Percentiles rank a stretch among this genome's conserved stretches.
Evolutionary conservation across 2,113 vertebrate species (phyloP).

Genomic region (Tringa solitaria): DNA sequence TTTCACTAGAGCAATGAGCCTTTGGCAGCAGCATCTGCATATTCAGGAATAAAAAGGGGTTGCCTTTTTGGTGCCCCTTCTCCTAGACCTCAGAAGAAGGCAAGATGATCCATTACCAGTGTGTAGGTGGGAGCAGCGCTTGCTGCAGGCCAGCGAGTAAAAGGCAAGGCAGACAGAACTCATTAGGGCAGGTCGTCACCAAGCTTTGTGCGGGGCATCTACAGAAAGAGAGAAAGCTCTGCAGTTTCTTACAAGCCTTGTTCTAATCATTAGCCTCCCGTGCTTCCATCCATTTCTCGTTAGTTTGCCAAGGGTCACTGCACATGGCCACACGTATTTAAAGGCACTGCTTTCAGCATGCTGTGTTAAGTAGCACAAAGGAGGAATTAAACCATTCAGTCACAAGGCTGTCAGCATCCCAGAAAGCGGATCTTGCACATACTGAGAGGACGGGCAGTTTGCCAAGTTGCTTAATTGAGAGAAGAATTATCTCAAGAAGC

Average conservation of each 20-base stretch:
- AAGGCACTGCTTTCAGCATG: conserved; percentile 7
- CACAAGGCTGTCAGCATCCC: conserved; percentile 60
- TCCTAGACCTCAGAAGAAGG: not conserved
- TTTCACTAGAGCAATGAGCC: not conserved
- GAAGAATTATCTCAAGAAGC: conserved; percentile 61
- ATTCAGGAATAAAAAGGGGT: not conserved
- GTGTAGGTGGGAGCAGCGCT: not conserved
- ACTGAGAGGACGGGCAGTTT: conserved; percentile 28
- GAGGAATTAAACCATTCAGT: conserved; percentile 60
- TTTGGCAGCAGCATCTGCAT: not conserved
- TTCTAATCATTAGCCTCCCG: conserved; percentile 1
- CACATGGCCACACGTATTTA: not conserved
- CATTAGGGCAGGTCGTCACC: not conserved
- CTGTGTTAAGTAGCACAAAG: conserved; percentile 49
- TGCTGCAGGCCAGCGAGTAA: not conserved
- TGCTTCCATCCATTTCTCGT: conserved; percentile 22
- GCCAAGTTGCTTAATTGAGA: conserved; percentile 57
- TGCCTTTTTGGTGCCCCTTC: not conserved
- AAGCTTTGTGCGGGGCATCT: not conserved
- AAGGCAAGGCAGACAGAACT: not conserved
- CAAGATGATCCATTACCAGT: not conserved
- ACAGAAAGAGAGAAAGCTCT: not conserved
- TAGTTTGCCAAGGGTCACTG: conserved; percentile 29
- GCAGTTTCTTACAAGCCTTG: not conserved
- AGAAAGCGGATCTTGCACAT: conserved; percentile 48